Evolutionary conservation across 2,113 vertebrate species (phyloP).

Genomic region (Pseudorhombus dupliciocellatus): DNA sequence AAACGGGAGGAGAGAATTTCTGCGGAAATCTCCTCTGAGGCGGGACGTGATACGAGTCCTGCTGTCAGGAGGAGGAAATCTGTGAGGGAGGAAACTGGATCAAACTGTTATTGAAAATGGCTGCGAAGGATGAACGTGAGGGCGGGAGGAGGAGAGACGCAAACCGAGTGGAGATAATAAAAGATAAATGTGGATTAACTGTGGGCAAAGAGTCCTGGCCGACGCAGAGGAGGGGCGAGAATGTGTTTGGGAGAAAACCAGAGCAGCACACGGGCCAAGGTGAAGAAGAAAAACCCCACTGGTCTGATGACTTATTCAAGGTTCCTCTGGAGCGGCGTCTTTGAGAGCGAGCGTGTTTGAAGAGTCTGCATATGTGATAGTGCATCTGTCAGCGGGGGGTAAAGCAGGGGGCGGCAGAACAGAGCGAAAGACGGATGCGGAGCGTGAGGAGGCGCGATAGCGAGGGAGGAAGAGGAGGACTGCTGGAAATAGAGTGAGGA

Average conservation of each 20-base stretch:
- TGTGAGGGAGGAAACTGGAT: background rate
- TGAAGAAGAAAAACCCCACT: background rate
- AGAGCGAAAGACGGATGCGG: constrained; percentile 33
- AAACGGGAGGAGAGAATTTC: constrained; percentile 11
- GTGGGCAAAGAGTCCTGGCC: background rate
- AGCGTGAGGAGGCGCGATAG: constrained; percentile 41
- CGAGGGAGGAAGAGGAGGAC: constrained; percentile 12
- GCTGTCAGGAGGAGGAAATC: constrained; percentile 18
- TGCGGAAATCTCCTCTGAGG: constrained; percentile 37
- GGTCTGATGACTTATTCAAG: constrained; percentile 63
- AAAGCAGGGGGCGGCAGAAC: constrained; percentile 33
- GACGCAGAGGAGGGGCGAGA: background rate
- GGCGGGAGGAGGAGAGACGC: background rate
- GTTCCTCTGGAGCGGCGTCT: constrained; percentile 39
- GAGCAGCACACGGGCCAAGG: background rate
- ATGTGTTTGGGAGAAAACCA: constrained; percentile 32
- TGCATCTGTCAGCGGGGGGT: constrained; percentile 43
- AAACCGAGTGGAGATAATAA: constrained; percentile 8
- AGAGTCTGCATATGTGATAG: constrained; percentile 49
- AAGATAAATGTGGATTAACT: background rate
- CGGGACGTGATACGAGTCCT: constrained; percentile 6
- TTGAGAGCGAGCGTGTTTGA: constrained; percentile 62
- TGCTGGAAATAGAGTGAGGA: constrained; percentile 27
- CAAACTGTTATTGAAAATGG: constrained; percentile 7
- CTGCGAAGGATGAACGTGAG: background rate